A percentile compares a stretch with the other conserved stretches of the same genome.
phyloP scores from a whole-genome alignment of 2,888 invertebrate genomes.

The Lasioglossum lativentre region DNA sequence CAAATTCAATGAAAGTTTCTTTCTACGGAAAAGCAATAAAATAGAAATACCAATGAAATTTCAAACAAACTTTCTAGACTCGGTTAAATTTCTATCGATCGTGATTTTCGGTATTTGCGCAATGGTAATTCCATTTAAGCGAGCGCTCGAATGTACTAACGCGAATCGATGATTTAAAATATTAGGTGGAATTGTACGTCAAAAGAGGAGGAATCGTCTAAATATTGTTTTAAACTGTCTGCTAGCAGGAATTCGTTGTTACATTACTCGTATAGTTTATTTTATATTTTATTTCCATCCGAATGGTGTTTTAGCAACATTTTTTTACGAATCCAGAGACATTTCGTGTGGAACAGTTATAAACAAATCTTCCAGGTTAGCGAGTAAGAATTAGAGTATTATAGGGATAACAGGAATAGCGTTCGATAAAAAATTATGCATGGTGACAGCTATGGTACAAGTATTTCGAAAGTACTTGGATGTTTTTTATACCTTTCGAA shows the following conservation, averaged over 20 bases:
- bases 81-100: background rate
- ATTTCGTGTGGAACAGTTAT: conserved; percentile 29
- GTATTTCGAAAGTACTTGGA: conserved; percentile 40
- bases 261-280: conserved; percentile 76
- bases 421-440: conserved; percentile 54
- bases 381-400: conserved; percentile 62
- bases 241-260: conserved; percentile 42
- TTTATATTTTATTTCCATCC: conserved; percentile 38
- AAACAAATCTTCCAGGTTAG: conserved; percentile 66
- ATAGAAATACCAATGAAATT: background rate
- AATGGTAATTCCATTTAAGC: conserved; percentile 34
- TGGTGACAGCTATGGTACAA: conserved; percentile 43
- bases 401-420: conserved; percentile 66
- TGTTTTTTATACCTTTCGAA: conserved; percentile 47
- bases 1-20: conserved; percentile 16
- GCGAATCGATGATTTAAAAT: conserved; percentile 46
- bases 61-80: background rate
- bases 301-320: conserved; percentile 10
- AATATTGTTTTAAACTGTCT: conserved; percentile 35
- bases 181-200: conserved; percentile 29
- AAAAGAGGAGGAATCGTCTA: conserved; percentile 22
- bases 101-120: conserved; percentile 5
- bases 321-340: conserved; percentile 5
- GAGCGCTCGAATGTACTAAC: conserved; percentile 50
- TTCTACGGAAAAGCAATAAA: background rate